Percentiles rank a stretch among this genome's conserved stretches.
These are phyloP conservation scores for Benitochromis conjunctus DNA, from an alignment of 2,113 vertebrate genomes.

Conservation along the genomic window DNA sequence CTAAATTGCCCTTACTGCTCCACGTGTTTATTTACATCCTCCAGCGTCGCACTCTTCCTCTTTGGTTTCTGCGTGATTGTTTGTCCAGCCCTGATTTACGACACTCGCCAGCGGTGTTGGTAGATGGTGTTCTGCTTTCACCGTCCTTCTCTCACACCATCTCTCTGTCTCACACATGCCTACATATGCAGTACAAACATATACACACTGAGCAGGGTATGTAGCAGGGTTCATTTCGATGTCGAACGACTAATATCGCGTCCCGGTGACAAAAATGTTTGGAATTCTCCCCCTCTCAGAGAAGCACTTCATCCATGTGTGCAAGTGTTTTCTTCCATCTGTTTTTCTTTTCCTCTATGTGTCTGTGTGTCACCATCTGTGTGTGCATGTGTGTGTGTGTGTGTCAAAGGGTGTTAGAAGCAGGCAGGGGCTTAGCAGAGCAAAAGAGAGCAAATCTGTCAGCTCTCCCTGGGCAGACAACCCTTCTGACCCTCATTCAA, in stretches of 20 bases:
- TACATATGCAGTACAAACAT: not conserved
- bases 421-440: conserved; percentile 73
- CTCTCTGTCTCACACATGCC: not conserved
- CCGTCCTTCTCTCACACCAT: not conserved
- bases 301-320: conserved; percentile 33
- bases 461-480: conserved; percentile 80
- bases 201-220: not conserved
- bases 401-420: conserved; percentile 64
- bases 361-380: conserved; percentile 20
- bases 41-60: not conserved
- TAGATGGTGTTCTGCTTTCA: not conserved
- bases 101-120: conserved; percentile 37
- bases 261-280: conserved; percentile 75
- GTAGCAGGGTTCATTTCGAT: conserved; percentile 67
- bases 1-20: not conserved
- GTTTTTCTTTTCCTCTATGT: conserved; percentile 1
- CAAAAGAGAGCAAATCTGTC: conserved; percentile 84
- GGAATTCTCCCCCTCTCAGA: conserved; percentile 67
- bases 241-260: conserved; percentile 76
- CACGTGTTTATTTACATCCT: not conserved
- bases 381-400: conserved; percentile 42
- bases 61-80: not conserved
- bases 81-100: conserved; percentile 22
- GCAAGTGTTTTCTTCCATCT: not conserved
- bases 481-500: conserved; percentile 84